Percentiles rank a stretch among this genome's conserved stretches.
phyloP scores from a whole-genome alignment of 1,140 invertebrate species.

The Luehdorfia chinensis region DNA sequence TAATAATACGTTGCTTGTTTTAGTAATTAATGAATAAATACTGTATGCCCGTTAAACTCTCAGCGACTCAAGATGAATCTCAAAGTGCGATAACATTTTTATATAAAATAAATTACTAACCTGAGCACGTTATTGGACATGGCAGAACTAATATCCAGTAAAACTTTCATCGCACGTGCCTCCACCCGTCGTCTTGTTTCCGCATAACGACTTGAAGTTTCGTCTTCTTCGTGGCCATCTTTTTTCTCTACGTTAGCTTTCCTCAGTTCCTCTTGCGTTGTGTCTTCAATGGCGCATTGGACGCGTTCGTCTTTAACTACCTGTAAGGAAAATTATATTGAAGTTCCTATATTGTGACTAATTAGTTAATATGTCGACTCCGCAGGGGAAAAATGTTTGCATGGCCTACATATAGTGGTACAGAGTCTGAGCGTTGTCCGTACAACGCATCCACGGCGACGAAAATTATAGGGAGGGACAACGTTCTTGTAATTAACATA shows the following conservation, averaged over 20 bases:
- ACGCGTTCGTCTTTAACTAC: constrained; percentile 85
- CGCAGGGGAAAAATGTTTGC: too few relatives aligned
- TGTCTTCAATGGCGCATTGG: constrained; percentile 82
- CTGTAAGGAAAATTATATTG: constrained; percentile 54
- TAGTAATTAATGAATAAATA: too few relatives aligned
- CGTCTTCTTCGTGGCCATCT: constrained; percentile 25
- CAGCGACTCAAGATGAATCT: too few relatives aligned
- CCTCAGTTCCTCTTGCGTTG: constrained; percentile 71
- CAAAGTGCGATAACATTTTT: too few relatives aligned
- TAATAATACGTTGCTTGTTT: too few relatives aligned
- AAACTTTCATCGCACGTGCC: constrained; percentile 80
- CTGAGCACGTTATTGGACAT: constrained; percentile 82
- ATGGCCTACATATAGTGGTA: too few relatives aligned
- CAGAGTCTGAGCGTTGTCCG: too few relatives aligned
- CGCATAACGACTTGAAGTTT: constrained; percentile 59
- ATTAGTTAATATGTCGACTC: background rate
- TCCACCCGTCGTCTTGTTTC: constrained; percentile 77
- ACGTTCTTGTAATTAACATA: too few relatives aligned
- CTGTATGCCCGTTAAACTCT: too few relatives aligned
- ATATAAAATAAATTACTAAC: constrained; percentile 43
- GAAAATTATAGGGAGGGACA: too few relatives aligned
- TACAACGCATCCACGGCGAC: too few relatives aligned
- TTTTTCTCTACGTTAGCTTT: constrained; percentile 28
- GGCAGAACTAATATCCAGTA: constrained; percentile 85
- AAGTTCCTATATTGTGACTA: too few relatives aligned